Percentiles rank a stretch among this genome's conserved stretches.
Evolutionary conservation across 2,113 vertebrate genomes (phyloP).

Genomic region (Axis porcinus): DNA sequence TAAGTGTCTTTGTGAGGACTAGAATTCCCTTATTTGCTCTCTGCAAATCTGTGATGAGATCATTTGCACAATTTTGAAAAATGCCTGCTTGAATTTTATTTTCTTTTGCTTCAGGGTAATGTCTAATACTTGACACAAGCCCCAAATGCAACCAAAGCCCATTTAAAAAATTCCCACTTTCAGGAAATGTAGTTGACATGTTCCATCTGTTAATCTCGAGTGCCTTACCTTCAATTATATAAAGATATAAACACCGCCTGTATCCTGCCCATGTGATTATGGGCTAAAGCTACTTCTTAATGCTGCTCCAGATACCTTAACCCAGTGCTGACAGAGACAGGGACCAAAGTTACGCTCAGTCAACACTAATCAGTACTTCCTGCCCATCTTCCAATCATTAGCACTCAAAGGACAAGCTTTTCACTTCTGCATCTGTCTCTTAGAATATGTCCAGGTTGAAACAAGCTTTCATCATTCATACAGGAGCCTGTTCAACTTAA

Average conservation of each 20-base stretch:
- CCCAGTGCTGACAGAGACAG: rapidly evolving
- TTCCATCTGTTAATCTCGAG: background rate
- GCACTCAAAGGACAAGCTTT: background rate
- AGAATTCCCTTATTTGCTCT: background rate
- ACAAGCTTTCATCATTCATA: background rate
- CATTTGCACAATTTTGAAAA: background rate
- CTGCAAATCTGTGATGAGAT: background rate
- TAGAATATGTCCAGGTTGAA: background rate
- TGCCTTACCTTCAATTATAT: background rate
- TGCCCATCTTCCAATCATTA: background rate
- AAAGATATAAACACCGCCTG: background rate
- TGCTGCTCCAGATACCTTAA: rapidly evolving
- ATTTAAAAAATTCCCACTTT: background rate
- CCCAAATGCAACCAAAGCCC: background rate
- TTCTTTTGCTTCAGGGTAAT: background rate
- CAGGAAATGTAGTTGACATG: background rate
- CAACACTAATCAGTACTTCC: background rate
- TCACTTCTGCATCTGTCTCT: background rate
- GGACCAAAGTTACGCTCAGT: background rate
- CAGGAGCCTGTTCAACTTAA: background rate
- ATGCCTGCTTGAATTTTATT: background rate
- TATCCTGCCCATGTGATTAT: too few relatives aligned
- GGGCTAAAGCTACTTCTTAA: rapidly evolving
- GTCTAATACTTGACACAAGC: background rate
- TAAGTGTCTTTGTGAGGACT: background rate